Evolutionary conservation across 2,113 vertebrate genomes (phyloP).

Genomic region (Manacus vitellinus): DNA sequence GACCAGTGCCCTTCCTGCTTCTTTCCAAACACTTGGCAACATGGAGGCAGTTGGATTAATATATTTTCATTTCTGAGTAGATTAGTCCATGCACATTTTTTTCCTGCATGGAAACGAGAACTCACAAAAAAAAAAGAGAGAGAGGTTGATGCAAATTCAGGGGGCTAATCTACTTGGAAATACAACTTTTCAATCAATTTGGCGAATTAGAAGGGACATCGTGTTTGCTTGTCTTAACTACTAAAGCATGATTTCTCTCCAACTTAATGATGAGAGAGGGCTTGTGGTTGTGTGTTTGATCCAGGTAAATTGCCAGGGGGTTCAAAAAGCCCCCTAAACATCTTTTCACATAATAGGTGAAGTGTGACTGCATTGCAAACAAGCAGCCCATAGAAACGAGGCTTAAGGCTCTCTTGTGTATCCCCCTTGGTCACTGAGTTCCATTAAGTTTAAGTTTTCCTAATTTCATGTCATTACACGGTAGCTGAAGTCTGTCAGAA

Average conservation of each 20-base stretch:
- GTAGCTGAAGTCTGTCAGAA: constrained; percentile 17
- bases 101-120: neutral
- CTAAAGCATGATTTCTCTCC: neutral
- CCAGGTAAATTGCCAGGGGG: neutral
- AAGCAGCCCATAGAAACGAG: neutral
- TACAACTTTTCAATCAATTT: neutral
- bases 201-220: neutral
- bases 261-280: neutral
- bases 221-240: neutral
- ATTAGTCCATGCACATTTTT: neutral
- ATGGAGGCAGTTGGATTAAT: neutral
- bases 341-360: neutral
- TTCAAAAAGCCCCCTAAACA: neutral
- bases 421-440: neutral
- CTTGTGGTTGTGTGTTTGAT: neutral
- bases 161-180: neutral
- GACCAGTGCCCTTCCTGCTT: neutral
- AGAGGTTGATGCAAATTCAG: neutral
- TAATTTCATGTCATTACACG: neutral
- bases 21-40: neutral
- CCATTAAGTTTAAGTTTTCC: neutral
- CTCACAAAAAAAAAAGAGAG: neutral
- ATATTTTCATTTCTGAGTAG: neutral
- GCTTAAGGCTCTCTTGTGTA: neutral
- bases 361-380: neutral